These are phyloP conservation scores for Marmota monax DNA, from an alignment of 2,113 vertebrate species.

Conservation along the genomic window DNA sequence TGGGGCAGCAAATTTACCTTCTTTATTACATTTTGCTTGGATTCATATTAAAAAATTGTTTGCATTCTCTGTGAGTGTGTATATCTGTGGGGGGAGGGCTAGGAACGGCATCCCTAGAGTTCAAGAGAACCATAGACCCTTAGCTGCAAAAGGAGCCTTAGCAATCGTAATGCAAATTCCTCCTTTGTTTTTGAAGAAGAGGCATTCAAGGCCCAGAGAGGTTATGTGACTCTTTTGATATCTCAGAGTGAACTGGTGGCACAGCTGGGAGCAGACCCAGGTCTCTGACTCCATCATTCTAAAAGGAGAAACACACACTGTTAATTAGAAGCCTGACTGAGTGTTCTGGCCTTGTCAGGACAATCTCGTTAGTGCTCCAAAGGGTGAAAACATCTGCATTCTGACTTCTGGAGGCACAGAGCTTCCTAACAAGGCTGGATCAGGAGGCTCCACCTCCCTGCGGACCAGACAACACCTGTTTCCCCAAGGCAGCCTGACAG, in stretches of 20 bases:
- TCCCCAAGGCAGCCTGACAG: background rate
- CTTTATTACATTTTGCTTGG: conserved; percentile 82
- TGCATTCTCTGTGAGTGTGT: conserved; percentile 57
- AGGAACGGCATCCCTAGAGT: conserved; percentile 25
- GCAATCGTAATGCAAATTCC: background rate
- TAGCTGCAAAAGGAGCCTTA: background rate
- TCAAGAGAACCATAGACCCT: conserved; percentile 39
- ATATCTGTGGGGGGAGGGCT: background rate
- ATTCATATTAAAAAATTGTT: conserved; percentile 79
- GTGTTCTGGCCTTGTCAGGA: background rate
- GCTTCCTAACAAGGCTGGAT: background rate
- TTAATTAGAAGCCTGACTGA: background rate
- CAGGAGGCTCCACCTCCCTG: background rate
- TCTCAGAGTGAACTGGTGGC: background rate
- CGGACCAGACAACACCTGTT: background rate
- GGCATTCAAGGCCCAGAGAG: background rate
- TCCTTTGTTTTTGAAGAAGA: background rate
- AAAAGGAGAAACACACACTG: background rate
- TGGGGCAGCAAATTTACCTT: conserved; percentile 81
- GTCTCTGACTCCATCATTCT: background rate
- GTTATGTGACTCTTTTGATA: background rate
- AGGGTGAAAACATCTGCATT: background rate
- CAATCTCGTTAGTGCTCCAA: background rate
- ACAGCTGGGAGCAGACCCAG: too few species aligned
- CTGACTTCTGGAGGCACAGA: background rate